A percentile compares a stretch with the other conserved stretches of the same genome.
These are phyloP conservation scores for Heliocidaris erythrogramma DNA, from an alignment of 35 echinoderm and acorn worm species.

Conservation along the genomic window DNA sequence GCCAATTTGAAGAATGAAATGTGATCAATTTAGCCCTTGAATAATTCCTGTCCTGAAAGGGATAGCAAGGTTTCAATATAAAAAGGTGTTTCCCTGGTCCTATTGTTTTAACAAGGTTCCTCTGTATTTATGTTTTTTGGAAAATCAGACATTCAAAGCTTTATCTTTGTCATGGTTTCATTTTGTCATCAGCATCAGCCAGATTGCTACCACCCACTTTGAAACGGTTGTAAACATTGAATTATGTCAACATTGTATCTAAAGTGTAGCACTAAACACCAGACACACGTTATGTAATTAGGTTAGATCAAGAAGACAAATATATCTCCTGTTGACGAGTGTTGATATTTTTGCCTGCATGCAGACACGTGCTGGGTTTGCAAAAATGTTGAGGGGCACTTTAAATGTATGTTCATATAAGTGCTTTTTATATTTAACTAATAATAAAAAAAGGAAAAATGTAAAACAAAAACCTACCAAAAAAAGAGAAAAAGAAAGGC, in stretches of 20 bases:
- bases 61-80: no score
- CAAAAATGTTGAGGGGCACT: background rate
- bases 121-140: no score
- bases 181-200: background rate
- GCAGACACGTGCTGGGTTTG: background rate
- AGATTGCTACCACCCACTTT: background rate
- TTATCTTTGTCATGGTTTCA: background rate
- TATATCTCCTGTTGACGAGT: background rate
- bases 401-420: conserved; percentile 11
- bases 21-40: no score
- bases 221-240: background rate
- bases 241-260: background rate
- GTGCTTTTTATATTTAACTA: conserved; percentile 19
- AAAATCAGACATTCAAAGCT: background rate
- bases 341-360: conserved; percentile 9
- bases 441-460: background rate
- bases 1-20: no score
- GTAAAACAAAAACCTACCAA: background rate
- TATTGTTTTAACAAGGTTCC: no score
- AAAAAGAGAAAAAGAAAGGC: background rate
- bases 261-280: background rate
- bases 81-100: no score
- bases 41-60: no score
- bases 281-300: background rate
- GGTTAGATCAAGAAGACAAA: background rate